Base-by-base conservation (phyloP, 2,888 invertebrate species). In the Trichogramma evanescens region DNA sequence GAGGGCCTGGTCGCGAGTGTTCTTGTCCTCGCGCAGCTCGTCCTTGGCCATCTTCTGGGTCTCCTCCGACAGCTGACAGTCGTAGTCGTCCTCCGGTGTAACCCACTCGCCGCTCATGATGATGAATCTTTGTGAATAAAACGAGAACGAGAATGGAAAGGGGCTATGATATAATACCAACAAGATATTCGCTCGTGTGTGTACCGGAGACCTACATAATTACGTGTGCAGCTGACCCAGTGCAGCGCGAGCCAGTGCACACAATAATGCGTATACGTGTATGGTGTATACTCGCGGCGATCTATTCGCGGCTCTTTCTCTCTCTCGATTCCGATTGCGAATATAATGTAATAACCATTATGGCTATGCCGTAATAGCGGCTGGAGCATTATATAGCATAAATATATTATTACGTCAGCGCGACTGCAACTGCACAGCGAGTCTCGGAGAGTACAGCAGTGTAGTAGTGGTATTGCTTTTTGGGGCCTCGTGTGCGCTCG, bases 21-120 rank as follows among this genome's bases (percentile, higher is more conserved):
- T 82, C 10, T 83, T 82, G n/a, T 87, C 87, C 73, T 90, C 89
- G 40, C 88, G 76, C 9, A 89, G 81, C 72, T 89, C 86, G 51
- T 83, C 82, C 68, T 83, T 83, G 0, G 89, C 89, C 5, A 89
- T 74, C 58, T 80, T 78, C 71, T 85, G 84, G 1, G 84, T 84
- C 51, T 87, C 87, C 54, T 79, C 78, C 1, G 85, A 80, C 46
- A 89, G 78, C 0, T 80, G 75, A 70, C 86, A 87, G 6, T 79
- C 76, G 77, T 89, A 89, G 38, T 82, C 82, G 66, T 89, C 88
- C 1, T 83, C 82, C 48, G 82, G 81, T 6, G 84, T 84, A 66
- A 87, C 79, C 80, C 82, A 82, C 67, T 82, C 75, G 50, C 69
- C 67, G 57, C 66, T 68, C 26, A 69, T 72, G 74, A 74, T 72